Conservation (phyloP, 2,888 invertebrate species). For the Ethmia dodecea region DNA sequence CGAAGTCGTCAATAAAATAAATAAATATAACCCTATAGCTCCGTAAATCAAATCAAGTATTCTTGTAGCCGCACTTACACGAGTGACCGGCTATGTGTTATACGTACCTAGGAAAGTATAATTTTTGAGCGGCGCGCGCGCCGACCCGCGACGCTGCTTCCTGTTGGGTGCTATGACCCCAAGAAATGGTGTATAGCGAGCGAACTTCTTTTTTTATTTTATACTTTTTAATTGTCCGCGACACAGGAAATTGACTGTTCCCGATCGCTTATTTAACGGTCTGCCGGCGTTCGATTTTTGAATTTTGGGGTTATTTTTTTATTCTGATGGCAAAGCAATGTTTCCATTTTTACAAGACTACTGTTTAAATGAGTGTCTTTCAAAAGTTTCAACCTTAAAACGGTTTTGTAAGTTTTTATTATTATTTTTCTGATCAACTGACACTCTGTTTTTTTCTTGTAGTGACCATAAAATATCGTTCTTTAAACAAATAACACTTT, state of each 20-base stretch:
- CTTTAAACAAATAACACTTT: no score
- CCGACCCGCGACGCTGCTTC: slow-evolving; percentile 71
- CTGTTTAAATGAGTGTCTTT: no score
- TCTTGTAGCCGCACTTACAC: slow-evolving; percentile 34
- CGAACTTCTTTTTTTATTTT: slow-evolving; percentile 52
- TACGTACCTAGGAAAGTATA: slow-evolving; percentile 49
- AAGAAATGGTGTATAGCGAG: slow-evolving; percentile 61
- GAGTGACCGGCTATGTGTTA: slow-evolving; percentile 54
- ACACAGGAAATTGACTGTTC: slow-evolving; percentile 69
- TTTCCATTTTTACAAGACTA: no score
- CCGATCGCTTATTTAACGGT: slow-evolving; percentile 62
- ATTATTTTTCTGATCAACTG: no score
- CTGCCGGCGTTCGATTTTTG: slow-evolving; percentile 32
- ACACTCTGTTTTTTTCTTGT: no score
- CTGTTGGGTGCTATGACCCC: slow-evolving; percentile 76
- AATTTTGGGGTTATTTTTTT: no score
- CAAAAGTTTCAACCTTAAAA: no score
- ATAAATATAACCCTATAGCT: not conserved
- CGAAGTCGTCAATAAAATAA: no score
- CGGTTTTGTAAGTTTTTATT: no score
- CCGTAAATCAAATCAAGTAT: slow-evolving; percentile 23
- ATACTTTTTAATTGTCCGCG: slow-evolving; percentile 48
- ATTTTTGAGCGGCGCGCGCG: slow-evolving; percentile 63
- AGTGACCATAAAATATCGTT: no score
- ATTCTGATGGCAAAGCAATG: no score